These are phyloP conservation scores for Chaetophractus vellerosus DNA, from an alignment of 2,797 vertebrate genomes.

Conservation along the genomic window DNA sequence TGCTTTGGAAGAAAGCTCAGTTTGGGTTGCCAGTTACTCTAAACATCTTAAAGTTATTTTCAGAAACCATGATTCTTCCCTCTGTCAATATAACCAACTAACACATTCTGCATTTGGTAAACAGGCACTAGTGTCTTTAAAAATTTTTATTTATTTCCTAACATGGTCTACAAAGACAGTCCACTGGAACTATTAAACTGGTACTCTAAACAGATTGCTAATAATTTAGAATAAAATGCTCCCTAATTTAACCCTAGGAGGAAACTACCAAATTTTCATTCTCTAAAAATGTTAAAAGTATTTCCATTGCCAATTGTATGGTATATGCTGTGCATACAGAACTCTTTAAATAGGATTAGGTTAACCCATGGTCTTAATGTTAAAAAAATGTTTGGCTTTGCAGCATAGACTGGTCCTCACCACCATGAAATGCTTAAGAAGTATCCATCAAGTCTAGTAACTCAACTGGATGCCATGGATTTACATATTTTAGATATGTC, in stretches of 20 bases:
- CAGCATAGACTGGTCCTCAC: neutral
- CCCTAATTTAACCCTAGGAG: conserved; percentile 20
- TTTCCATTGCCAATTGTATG: conserved; percentile 52
- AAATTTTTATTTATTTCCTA: conserved; percentile 44
- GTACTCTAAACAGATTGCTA: conserved; percentile 16
- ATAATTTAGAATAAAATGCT: conserved; percentile 75
- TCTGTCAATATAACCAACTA: neutral
- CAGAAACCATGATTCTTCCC: conserved; percentile 11
- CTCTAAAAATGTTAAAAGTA: conserved; percentile 63
- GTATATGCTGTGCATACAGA: conserved; percentile 63
- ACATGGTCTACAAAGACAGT: conserved; percentile 56
- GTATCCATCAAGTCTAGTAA: neutral
- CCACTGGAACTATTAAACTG: conserved; percentile 33
- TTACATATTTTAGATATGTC: conserved; percentile 39
- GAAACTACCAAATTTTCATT: conserved; percentile 67
- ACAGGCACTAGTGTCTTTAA: conserved; percentile 18
- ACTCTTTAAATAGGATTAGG: conserved; percentile 74
- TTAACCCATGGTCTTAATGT: conserved; percentile 64
- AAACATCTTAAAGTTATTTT: conserved; percentile 70
- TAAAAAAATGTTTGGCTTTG: conserved; percentile 69
- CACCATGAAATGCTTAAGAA: conserved; percentile 36
- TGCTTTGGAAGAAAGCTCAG: neutral
- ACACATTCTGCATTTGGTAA: conserved; percentile 41
- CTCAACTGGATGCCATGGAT: neutral
- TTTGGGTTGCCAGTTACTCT: conserved; percentile 5